phyloP scores from a whole-genome alignment of 2,113 vertebrate genomes.

The Mellivora capensis region DNA sequence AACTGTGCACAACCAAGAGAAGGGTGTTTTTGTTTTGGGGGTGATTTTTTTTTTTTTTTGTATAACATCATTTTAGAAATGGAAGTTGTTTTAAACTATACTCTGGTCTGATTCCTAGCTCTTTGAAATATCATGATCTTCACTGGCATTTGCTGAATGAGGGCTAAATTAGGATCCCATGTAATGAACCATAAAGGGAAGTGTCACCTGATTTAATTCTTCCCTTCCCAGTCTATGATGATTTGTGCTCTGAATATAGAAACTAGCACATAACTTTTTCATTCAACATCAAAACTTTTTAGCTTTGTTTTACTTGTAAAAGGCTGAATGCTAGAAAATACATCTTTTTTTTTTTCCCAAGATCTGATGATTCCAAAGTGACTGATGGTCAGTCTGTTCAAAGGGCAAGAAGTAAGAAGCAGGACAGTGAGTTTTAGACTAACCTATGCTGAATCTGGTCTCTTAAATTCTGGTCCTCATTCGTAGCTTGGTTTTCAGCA shows the following conservation, averaged over 20 bases:
- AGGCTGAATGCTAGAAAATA: not conserved
- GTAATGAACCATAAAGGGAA: not conserved
- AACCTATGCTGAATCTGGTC: conserved; percentile 84
- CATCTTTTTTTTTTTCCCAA: not conserved
- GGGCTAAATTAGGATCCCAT: not conserved
- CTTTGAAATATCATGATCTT: not conserved
- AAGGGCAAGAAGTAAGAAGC: not conserved
- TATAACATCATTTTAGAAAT: not conserved
- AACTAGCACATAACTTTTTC: not conserved
- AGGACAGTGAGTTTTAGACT: conserved; percentile 43
- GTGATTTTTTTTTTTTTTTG: not conserved
- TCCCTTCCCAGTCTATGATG: not conserved
- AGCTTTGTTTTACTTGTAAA: not conserved
- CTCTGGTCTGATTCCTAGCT: not conserved
- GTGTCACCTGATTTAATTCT: not conserved
- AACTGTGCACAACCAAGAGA: not conserved
- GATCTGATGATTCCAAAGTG: not conserved
- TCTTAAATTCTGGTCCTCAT: conserved; percentile 43
- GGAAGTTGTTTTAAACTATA: not conserved
- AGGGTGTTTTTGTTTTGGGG: not conserved
- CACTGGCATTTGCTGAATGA: not conserved
- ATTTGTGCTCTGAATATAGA: not conserved
- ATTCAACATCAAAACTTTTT: not conserved
- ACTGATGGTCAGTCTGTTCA: not conserved
- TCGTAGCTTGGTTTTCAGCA: not conserved